Conservation (phyloP, 2,888 invertebrate genomes). For the Pyrocoelia pectoralis region DNA sequence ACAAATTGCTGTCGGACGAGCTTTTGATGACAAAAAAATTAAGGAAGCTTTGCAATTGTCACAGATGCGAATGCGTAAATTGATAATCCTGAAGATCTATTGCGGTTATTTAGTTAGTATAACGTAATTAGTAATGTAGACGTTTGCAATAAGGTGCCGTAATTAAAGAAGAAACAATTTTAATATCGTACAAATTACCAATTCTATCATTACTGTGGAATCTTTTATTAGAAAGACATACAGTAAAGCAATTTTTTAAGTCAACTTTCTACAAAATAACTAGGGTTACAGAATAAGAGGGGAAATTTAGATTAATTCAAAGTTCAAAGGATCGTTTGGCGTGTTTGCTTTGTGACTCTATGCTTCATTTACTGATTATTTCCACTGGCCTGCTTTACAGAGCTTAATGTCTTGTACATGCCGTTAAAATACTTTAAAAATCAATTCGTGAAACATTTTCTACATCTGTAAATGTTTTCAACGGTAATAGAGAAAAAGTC, state of each 20-base stretch:
- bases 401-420: constrained; percentile 36
- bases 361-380: constrained; percentile 56
- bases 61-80: constrained; percentile 59
- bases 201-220: neutral
- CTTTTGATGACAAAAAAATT: constrained; percentile 61
- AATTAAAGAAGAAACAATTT: constrained; percentile 49
- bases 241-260: constrained; percentile 28
- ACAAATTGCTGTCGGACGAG: constrained; percentile 57
- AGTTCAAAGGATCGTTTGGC: constrained; percentile 55
- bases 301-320: constrained; percentile 53
- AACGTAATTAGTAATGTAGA: constrained; percentile 7
- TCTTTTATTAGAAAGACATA: constrained; percentile 9
- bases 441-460: constrained; percentile 11
- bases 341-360: constrained; percentile 54
- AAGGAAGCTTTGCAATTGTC: constrained; percentile 53
- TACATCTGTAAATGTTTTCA: neutral
- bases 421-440: constrained; percentile 29
- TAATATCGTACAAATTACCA: constrained; percentile 13
- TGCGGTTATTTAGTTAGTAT: constrained; percentile 53
- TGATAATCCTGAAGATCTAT: constrained; percentile 59
- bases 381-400: constrained; percentile 50
- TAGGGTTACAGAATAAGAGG: constrained; percentile 43
- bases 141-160: constrained; percentile 19
- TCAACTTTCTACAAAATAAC: constrained; percentile 31
- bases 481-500: neutral